Evolutionary conservation across 2,797 vertebrate genomes (phyloP), one percentile per base, ranked within the genome.

Genomic region (Somateria mollissima): DNA sequence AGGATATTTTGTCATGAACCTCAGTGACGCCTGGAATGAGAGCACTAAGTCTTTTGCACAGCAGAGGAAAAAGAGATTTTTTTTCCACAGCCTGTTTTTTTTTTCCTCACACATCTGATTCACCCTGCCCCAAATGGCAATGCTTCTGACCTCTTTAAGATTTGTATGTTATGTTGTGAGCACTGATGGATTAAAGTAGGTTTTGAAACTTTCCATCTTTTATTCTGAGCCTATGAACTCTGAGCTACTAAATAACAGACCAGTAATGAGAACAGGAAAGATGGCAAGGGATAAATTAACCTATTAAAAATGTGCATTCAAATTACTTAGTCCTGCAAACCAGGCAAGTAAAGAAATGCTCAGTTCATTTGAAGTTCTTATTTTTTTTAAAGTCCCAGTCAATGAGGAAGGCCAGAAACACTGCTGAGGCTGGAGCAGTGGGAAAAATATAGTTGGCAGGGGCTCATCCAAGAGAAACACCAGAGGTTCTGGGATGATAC

Each of bases 401-500:
- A 69, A 34, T 6, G 2, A 77, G n/a, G 53, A 88, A 47, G 20
- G 20, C 56, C 51, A 36, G 41, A 73, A 82, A 60, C 13, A 25
- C 6, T 11, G 18, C 25, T 72, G 13, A 28, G 32, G 32, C 7
- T 58, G 30, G 60, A 86, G 45, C 15, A n/a, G 32, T 10, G 10
- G 21, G 8, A 79, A 54, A 36, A 90, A 49, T 6, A 28, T 51
- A 34, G 14, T 41, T 3, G 1, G 16, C 32, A 15, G 22, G 11
- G 20, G 36, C 10, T 8, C 16, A 5, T 39, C 13, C 1, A 1
- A 30, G 13, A 37, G 37, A 58, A 20, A 57, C 18, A 69, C 10
- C 3, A 16, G 53, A 72, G n/a, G 10, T 1, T 54, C 28, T 22
- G 74, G 22, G 39, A 57, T 4, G 3, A 58, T 0, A 0, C 0